Conservation (phyloP, 1,140 invertebrate species). For the Drosophila serrata region DNA sequence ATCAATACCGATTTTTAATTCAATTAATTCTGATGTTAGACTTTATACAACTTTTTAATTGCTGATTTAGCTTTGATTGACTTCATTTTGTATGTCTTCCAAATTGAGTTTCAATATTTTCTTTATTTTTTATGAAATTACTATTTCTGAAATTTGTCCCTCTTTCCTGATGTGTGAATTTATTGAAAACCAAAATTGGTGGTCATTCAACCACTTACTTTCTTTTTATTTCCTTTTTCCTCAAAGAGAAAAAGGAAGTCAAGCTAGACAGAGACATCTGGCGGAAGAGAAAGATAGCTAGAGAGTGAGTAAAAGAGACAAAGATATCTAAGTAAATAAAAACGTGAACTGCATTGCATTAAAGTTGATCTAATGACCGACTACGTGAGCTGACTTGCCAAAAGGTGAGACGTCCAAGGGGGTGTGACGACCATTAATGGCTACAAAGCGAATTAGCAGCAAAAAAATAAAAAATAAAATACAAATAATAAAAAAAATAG, state of each 20-base stretch:
- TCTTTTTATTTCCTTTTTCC: neutral
- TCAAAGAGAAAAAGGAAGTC: neutral
- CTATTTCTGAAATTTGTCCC: neutral
- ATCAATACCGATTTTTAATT: neutral
- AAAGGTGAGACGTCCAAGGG: conserved; percentile 19
- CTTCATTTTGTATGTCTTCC: neutral
- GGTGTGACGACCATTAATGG: conserved; percentile 55
- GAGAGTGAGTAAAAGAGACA: neutral
- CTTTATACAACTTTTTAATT: neutral
- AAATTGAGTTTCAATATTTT: neutral
- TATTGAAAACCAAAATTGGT: conserved; percentile 58
- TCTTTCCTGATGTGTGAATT: conserved; percentile 57
- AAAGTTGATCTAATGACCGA: conserved; percentile 79
- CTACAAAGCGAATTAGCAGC: conserved; percentile 64
- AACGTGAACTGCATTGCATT: conserved; percentile 75
- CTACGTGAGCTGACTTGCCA: conserved; percentile 66
- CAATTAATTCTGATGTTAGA: neutral
- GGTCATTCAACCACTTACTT: conserved; percentile 7
- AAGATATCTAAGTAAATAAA: conserved; percentile 73
- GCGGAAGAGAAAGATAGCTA: neutral
- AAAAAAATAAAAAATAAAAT: neutral
- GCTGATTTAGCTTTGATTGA: neutral
- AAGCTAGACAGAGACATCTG: neutral
- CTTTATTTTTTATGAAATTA: neutral
- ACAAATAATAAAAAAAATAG: neutral